These are phyloP conservation scores for Dorcus parallelipipedus DNA, from an alignment of 2,888 invertebrate genomes.

Conservation along the genomic window DNA sequence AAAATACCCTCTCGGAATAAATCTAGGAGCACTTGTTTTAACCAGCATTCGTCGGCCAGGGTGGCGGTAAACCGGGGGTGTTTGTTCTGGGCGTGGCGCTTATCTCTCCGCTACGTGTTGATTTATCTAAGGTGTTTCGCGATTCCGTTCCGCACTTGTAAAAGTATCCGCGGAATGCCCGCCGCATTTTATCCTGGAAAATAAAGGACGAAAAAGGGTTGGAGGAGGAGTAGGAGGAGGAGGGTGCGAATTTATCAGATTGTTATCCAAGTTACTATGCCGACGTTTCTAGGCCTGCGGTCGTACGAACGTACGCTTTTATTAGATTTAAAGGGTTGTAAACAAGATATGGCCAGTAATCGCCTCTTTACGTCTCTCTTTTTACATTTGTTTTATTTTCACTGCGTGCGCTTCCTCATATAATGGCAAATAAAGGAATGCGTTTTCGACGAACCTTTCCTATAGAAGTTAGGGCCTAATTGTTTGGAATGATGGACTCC, in stretches of 20 bases:
- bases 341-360: constrained; percentile 26
- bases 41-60: constrained; percentile 5
- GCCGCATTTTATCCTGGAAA: constrained; percentile 20
- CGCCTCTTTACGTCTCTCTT: constrained; percentile 23
- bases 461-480: too few species aligned
- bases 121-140: constrained; percentile 30
- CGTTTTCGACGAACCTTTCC: too few species aligned
- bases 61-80: constrained; percentile 19
- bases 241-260: constrained; percentile 32
- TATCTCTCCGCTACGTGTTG: constrained; percentile 28
- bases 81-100: constrained; percentile 25
- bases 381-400: constrained; percentile 19
- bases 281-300: constrained; percentile 26
- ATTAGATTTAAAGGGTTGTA: constrained; percentile 29
- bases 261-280: constrained; percentile 29
- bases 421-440: too few species aligned
- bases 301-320: constrained; percentile 26
- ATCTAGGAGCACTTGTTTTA: constrained; percentile 25
- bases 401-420: background rate
- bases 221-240: constrained; percentile 5
- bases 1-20: constrained; percentile 19
- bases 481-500: too few species aligned
- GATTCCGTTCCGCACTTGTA: constrained; percentile 23
- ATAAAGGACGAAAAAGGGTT: constrained; percentile 1
- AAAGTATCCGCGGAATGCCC: constrained; percentile 25